Conservation (phyloP, 92 coral and sea anemone species). For the Paramuricea clavata region DNA sequence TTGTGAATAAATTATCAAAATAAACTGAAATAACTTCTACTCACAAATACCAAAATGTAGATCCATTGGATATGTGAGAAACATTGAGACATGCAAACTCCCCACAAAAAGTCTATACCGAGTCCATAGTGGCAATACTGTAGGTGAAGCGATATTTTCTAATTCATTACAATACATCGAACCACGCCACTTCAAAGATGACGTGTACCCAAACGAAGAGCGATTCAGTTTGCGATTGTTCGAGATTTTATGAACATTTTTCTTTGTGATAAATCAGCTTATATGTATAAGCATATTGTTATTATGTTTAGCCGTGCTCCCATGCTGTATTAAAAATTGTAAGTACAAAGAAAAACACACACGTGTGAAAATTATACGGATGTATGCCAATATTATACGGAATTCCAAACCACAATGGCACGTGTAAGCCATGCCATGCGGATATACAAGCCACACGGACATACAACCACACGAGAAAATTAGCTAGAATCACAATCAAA, state of each 20-base stretch:
- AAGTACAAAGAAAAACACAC: background rate
- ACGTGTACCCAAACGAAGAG: background rate
- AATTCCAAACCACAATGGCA: background rate
- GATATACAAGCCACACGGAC: background rate
- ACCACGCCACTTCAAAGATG: conserved; percentile 5
- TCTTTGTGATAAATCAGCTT: background rate
- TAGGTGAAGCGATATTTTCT: background rate
- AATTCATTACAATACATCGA: background rate
- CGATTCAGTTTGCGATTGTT: background rate
- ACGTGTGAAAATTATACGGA: background rate
- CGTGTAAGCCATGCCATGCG: background rate
- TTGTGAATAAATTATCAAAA: background rate
- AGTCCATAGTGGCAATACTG: background rate
- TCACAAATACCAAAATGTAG: background rate
- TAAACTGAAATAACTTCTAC: background rate
- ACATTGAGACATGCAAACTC: background rate
- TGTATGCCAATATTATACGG: background rate
- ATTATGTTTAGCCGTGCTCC: background rate
- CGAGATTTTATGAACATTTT: background rate
- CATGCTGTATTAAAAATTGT: background rate
- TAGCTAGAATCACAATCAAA: background rate
- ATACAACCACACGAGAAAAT: background rate
- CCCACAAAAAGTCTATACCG: too few species aligned
- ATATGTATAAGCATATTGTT: background rate
- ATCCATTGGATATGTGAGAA: background rate